Evolutionary conservation across 1,140 invertebrate species (phyloP), one percentile per base, ranked within the genome.

Genomic region (Leguminivora glycinivorella): DNA sequence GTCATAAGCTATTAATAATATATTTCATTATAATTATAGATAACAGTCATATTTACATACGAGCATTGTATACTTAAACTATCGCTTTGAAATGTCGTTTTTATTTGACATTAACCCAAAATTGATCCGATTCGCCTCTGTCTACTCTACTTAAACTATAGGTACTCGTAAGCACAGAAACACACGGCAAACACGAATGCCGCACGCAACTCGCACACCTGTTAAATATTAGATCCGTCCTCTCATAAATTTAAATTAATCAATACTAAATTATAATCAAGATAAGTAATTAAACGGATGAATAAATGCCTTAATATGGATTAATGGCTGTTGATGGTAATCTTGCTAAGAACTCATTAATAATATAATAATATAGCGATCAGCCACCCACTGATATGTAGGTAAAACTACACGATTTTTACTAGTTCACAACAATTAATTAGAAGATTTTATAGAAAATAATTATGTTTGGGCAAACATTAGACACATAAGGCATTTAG

Each of bases 221-320:
- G 47, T 52, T 52, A 52, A 52, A 52, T 52, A 52, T 52, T 52
- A 52, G 19, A 52, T 52, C 19, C 1, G 47, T 52, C 47, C 47
- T 10, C 17, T 9, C 58, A 63, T 63, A 29, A 63, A 63, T 63
- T 63, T 29, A 31, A 63, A 26, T 63, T 29, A 63, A 29, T 63
- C 58, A 63, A 63, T 17, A 63, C 58, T 29, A 63, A 63, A 63
- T 63, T 63, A 60, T 29, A 52, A 63, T 63, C 58, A 17, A 60
- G 12, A 63, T 63, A 14, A 63, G 25, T 29, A 17, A 29, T 60
- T 25, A 60, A 60, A 25, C 56, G 47, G 19, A 52, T 52, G 19
- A 60, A 26, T 60, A 60, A 25, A 29, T 26, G 56, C n/a, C 56
- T 60, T 29, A 60, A 60, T 60, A 60, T 60, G 56, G 56, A 60